Conservation (phyloP, 2,797 vertebrate species). For the Halcyon smyrnensis region DNA sequence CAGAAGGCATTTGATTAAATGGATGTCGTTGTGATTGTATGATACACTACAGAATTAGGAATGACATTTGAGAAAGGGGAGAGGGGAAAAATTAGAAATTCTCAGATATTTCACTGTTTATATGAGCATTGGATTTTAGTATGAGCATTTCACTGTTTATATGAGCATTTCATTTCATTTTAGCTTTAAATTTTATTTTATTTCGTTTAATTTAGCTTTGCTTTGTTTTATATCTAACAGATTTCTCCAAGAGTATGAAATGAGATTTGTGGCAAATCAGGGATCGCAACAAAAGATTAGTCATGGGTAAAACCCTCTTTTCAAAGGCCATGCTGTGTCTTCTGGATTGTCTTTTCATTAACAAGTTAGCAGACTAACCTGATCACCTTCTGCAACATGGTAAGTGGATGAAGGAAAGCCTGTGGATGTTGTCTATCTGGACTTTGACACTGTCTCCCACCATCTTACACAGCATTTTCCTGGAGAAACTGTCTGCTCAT, state of each 20-base stretch:
- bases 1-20: conserved; percentile 66
- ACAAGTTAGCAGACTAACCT: neutral
- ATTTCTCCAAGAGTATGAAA: neutral
- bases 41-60: conserved; percentile 29
- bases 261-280: neutral
- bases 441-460: no score
- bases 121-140: neutral
- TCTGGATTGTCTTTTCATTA: neutral
- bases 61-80: neutral
- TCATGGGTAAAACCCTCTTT: neutral
- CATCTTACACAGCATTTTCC: no score
- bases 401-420: no score
- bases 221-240: neutral
- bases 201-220: neutral
- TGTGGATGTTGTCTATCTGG: no score
- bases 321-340: neutral
- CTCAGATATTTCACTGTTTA: neutral
- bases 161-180: neutral
- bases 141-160: neutral
- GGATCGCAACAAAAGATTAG: neutral
- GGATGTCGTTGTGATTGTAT: conserved; percentile 30
- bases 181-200: neutral
- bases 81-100: neutral
- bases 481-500: no score
- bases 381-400: no score